These are phyloP conservation scores for Cheilosia impressa DNA, from an alignment of 2,888 invertebrate species.

Conservation along the genomic window DNA sequence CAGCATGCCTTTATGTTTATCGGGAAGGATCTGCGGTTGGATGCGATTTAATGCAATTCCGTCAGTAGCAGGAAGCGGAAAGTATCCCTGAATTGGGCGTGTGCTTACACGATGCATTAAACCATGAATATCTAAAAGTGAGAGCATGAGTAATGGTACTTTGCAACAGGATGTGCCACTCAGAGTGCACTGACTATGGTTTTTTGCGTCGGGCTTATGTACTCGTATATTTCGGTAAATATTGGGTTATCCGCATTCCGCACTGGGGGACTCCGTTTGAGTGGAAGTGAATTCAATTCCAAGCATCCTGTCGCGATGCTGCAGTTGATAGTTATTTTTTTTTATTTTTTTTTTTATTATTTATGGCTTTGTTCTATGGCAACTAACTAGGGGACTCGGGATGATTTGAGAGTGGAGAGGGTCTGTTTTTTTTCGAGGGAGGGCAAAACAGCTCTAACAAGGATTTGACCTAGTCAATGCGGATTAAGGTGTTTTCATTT, in stretches of 20 bases:
- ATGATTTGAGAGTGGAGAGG: background rate
- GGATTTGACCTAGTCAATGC: conserved; percentile 11
- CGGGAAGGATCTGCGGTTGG: conserved; percentile 24
- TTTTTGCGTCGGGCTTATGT: conserved; percentile 1
- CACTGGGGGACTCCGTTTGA: conserved; percentile 7
- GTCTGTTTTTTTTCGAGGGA: background rate
- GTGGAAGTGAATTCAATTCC: conserved; percentile 39
- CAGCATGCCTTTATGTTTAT: background rate
- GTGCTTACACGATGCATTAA: conserved; percentile 38
- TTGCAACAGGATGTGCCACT: conserved; percentile 51
- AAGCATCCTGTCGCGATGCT: conserved; percentile 14
- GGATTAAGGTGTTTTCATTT: conserved; percentile 14
- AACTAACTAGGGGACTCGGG: background rate
- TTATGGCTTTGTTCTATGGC: background rate
- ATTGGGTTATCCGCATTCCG: conserved; percentile 1
- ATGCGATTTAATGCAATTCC: conserved; percentile 35
- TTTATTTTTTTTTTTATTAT: background rate
- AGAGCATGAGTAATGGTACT: background rate
- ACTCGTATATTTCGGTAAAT: conserved; percentile 7
- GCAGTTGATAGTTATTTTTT: background rate
- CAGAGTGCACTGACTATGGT: conserved; percentile 27
- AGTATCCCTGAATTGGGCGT: conserved; percentile 3
- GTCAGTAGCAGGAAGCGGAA: conserved; percentile 30
- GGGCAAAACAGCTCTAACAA: background rate
- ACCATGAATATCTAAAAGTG: conserved; percentile 37